Percentiles rank a stretch among this genome's conserved stretches.
Conservation (phyloP, 2,888 invertebrate genomes). For the Heliconius hortense region DNA sequence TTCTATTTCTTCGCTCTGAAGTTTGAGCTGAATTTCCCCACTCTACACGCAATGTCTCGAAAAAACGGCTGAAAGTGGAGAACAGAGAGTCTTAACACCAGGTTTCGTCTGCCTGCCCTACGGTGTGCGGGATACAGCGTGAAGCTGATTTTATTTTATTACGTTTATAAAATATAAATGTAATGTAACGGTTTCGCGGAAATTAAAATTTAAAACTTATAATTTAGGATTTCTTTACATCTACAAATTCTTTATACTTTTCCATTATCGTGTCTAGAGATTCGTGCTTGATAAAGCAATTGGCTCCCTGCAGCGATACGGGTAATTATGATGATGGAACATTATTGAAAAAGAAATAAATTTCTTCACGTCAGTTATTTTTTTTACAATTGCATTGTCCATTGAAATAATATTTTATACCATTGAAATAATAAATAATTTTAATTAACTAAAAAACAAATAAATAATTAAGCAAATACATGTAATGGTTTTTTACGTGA, state of each 20-base stretch:
- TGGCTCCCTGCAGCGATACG: conserved; percentile 74
- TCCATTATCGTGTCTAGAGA: conserved; percentile 33
- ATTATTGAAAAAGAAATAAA: conserved; percentile 50
- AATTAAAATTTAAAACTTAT: not conserved
- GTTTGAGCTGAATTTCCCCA: too few relatives aligned
- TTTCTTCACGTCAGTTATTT: conserved; percentile 41
- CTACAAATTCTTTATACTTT: conserved; percentile 2
- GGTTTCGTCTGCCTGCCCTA: too few relatives aligned
- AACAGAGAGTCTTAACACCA: too few relatives aligned
- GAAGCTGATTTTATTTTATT: too few relatives aligned
- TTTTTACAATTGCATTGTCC: not conserved
- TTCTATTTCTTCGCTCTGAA: too few relatives aligned
- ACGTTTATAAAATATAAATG: too few relatives aligned
- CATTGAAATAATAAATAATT: not conserved
- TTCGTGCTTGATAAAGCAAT: conserved; percentile 66
- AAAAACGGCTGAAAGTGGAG: too few relatives aligned
- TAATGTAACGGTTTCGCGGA: not conserved
- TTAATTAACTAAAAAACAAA: not conserved
- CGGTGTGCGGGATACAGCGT: too few relatives aligned
- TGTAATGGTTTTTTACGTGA: too few relatives aligned
- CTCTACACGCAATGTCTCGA: too few relatives aligned
- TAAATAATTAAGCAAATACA: not conserved
- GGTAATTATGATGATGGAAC: conserved; percentile 69
- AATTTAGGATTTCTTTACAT: not conserved
- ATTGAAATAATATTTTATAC: not conserved